phyloP scores from a whole-genome alignment of 2,113 vertebrate species.

The Neolamprologus sp. region DNA sequence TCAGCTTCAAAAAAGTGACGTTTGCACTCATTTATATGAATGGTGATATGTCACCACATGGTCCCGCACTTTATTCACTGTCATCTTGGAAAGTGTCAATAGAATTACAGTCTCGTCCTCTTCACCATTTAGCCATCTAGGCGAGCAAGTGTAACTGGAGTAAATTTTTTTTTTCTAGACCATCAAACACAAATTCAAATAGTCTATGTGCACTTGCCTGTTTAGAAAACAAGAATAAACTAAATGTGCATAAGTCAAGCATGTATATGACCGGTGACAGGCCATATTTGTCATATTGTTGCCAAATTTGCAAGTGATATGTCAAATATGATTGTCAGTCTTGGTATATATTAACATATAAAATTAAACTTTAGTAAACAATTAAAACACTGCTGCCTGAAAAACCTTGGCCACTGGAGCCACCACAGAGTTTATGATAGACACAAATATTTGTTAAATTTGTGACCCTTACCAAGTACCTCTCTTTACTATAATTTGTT shows the following conservation, averaged over 20 bases:
- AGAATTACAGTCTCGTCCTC: neutral
- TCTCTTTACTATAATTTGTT: neutral
- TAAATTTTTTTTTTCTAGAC: neutral
- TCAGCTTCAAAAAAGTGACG: neutral
- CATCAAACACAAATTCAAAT: neutral
- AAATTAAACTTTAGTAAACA: neutral
- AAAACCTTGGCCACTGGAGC: neutral
- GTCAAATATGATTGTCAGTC: neutral
- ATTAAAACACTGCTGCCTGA: neutral
- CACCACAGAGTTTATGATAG: neutral
- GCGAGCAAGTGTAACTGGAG: accelerated
- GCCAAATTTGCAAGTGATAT: neutral
- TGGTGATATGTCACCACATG: neutral
- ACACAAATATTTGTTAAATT: neutral
- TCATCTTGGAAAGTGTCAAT: neutral
- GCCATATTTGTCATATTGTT: neutral
- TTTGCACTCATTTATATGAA: neutral
- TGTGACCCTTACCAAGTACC: neutral
- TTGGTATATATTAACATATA: neutral
- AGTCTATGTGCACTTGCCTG: neutral
- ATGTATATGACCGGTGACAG: accelerated
- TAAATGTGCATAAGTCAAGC: accelerated
- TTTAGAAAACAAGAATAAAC: neutral
- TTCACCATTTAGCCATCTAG: neutral
- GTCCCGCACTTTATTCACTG: neutral